Evolutionary conservation across 2,113 vertebrate genomes (phyloP), one percentile per base, ranked within the genome.

Genomic region (Struthio camelus): DNA sequence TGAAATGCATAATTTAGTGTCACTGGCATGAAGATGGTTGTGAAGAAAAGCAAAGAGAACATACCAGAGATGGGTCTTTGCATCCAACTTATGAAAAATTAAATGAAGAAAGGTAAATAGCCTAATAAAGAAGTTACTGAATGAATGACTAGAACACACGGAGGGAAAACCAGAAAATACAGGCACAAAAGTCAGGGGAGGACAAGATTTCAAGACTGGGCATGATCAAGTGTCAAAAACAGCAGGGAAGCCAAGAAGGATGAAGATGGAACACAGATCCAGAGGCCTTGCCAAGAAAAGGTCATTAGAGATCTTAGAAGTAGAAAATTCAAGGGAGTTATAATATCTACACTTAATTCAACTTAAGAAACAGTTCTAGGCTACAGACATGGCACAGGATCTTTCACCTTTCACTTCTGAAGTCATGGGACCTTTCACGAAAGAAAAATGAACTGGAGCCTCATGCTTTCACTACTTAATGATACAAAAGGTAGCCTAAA

Each of bases 161-260:
- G 72, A 94, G 79, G 50, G 82, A 94, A 97, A 97, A 38, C 23
- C 78, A 64, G 85, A 91, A 83, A 83, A 95, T 38, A 93, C 28
- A 48, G 87, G 85, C 87, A 96, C 76, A 79, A 89, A 94, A 95
- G 95, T 97, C 96, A 97, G 90, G 65, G 48, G 67, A 97, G 96
- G 95, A 85, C 97, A 97, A 87, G 76, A 96, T 80, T 94, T 97
- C 94, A 90, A 93, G 89, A 97, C 61, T 58, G 88, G 83, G 85
- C 85, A 96, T 19, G 96, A 96, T 96, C 97, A 96, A 97, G 94
- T 96, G 95, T 96, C 97, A 97, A 92, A 96, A 96, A 92, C 95
- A 96, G 94, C 78, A 89, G 53, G 56, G 84, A 95, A 95, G 96
- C 97, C 97, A 97, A 93, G 96, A 96, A 94, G 66, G 94, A 95